Conservation (phyloP, 2,888 invertebrate genomes). For the Megamerina dolium region DNA sequence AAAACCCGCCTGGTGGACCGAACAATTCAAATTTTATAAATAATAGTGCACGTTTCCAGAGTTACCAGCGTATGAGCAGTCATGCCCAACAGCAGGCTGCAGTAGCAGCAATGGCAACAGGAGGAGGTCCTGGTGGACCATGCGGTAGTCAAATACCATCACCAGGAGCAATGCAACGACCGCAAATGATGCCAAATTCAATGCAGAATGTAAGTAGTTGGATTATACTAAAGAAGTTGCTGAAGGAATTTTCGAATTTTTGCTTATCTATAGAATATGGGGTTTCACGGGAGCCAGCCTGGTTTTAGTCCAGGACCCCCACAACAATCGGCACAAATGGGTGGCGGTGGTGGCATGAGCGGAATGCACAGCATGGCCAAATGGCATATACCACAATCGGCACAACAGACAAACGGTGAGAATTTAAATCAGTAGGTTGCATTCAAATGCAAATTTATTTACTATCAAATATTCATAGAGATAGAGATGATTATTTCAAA, state of each 20-base stretch:
- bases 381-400: constrained; percentile 65
- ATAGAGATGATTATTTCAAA: neutral
- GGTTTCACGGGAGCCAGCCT: constrained; percentile 51
- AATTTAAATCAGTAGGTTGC: constrained; percentile 15
- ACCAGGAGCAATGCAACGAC: constrained; percentile 41
- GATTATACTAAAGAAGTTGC: neutral
- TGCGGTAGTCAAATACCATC: constrained; percentile 42
- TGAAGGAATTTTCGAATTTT: constrained; percentile 3
- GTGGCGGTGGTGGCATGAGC: constrained; percentile 30
- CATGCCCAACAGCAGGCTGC: constrained; percentile 58
- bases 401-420: constrained; percentile 50
- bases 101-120: constrained; percentile 38
- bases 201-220: constrained; percentile 47
- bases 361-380: constrained; percentile 53
- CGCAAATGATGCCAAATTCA: constrained; percentile 48
- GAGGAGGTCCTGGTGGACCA: constrained; percentile 19
- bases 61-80: constrained; percentile 48
- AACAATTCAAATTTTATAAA: constrained; percentile 50
- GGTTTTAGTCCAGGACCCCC: constrained; percentile 51
- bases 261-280: constrained; percentile 37
- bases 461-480: neutral
- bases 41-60: constrained; percentile 47
- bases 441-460: neutral
- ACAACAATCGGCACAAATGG: constrained; percentile 46
- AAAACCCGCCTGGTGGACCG: constrained; percentile 45